phyloP scores from a whole-genome alignment of 1,140 invertebrate species.

The Drosophila quadrilineata region DNA sequence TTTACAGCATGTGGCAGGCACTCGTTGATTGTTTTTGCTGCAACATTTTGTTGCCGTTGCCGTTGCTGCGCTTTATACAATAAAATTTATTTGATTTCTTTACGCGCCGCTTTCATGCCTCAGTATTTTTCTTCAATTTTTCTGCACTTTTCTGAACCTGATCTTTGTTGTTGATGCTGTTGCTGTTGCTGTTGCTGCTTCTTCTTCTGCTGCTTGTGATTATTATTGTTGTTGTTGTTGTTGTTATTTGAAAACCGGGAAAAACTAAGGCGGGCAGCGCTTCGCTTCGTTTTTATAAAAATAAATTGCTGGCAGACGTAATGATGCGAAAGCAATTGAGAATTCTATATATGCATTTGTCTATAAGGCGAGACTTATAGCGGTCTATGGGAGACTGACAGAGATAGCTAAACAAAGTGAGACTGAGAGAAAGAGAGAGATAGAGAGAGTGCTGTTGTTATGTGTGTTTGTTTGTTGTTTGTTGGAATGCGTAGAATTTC shows the following conservation, averaged over 20 bases:
- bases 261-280: constrained; percentile 44
- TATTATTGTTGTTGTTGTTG: background rate
- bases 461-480: constrained; percentile 72
- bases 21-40: constrained; percentile 65
- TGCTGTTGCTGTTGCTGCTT: background rate
- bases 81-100: constrained; percentile 79
- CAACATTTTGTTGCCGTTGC: constrained; percentile 20
- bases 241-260: constrained; percentile 39
- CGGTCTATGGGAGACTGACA: background rate
- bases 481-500: constrained; percentile 78
- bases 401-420: too few relatives aligned
- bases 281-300: constrained; percentile 76
- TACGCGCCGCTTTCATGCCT: constrained; percentile 74
- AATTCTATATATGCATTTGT: constrained; percentile 75
- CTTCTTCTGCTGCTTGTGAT: background rate
- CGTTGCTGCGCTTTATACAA: constrained; percentile 65
- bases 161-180: constrained; percentile 41
- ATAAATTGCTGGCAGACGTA: constrained; percentile 79
- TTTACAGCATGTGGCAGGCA: constrained; percentile 66
- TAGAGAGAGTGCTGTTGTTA: constrained; percentile 10
- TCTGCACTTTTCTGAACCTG: constrained; percentile 63
- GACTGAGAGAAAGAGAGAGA: constrained; percentile 1
- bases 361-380: constrained; percentile 22
- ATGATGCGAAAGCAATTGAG: constrained; percentile 79
- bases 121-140: constrained; percentile 76